A percentile compares a stretch with the other conserved stretches of the same genome.
These are phyloP conservation scores for Tachysurus vachellii DNA, from an alignment of 2,113 vertebrate species.

Conservation along the genomic window DNA sequence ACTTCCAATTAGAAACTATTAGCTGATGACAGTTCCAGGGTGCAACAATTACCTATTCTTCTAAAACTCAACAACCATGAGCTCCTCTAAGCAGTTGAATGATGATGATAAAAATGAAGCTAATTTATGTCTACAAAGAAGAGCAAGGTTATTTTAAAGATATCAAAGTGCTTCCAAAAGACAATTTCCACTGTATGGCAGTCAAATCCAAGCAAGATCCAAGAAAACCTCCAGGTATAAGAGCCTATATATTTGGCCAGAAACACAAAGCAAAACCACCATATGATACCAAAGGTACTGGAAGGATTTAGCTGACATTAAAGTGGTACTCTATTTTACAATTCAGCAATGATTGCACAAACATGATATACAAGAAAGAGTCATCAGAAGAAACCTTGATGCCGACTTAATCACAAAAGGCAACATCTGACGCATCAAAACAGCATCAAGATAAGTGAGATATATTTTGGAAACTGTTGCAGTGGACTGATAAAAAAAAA, in stretches of 20 bases:
- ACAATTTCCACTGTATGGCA: neutral
- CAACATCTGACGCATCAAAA: neutral
- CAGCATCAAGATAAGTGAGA: neutral
- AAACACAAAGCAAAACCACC: neutral
- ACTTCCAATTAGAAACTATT: neutral
- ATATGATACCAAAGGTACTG: neutral
- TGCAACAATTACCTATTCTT: neutral
- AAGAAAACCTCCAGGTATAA: neutral
- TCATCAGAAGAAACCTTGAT: neutral
- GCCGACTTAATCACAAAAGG: neutral
- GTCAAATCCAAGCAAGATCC: neutral
- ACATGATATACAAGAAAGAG: neutral
- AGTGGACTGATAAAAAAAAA: neutral
- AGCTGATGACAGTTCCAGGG: neutral
- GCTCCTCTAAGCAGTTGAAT: neutral
- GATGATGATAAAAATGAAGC: neutral
- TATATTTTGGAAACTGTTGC: neutral
- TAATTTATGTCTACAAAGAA: neutral
- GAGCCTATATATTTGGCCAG: neutral
- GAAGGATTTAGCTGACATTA: neutral
- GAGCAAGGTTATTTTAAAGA: neutral
- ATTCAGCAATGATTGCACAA: neutral
- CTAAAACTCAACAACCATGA: neutral
- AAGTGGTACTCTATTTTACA: neutral
- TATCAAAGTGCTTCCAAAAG: neutral